Evolutionary conservation across 2,797 vertebrate genomes (phyloP), one percentile per base, ranked within the genome.

Genomic region (Lagodon rhomboides): DNA sequence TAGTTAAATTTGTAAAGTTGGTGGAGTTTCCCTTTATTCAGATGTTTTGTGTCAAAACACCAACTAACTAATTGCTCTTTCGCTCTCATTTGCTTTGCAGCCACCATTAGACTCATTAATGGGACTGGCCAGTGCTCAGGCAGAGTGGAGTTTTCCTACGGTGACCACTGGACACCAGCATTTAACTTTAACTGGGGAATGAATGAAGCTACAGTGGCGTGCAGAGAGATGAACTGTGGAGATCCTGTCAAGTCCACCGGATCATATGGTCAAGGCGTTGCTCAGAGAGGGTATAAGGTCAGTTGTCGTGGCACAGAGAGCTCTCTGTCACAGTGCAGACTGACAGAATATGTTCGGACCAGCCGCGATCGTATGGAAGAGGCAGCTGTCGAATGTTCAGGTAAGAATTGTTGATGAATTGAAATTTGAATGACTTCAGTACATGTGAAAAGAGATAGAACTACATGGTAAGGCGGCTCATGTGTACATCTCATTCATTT

Each of bases 141-240:
- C 53, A 86, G 89, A 47, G 78, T 95, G 75, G 90, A 94, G 87
- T 23, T 93, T 22, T 1, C 75, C 58, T 23, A 86, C 5, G 38
- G 3, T 23, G 76, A 3, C 12, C 62, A 50, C 1, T 95, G 94
- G 94, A 27, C 23, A 16, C 22, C 90, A 56, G 87, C 69, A 16
- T 87, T 66, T 68, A 67, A 82, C 41, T 0, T 73, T 16, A 74
- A 78, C 56, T 95, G 93, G 94, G 87, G 86, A 54, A 69, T 64
- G 22, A 76, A 51, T 54, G 93, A 94, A 78, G 90, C 86, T 44
- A 6, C 67, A 27, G 95, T 94, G 43, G 92, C 92, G 70, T 95
- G 95, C 84, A 90, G 70, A 75, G 92, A 95, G 80, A 93, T 94
- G 86, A 82, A 80, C 3, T 95, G 95, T 77, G 93, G 90, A 12